A percentile compares a stretch with the other conserved stretches of the same genome.
phyloP scores from a whole-genome alignment of 2,888 invertebrate species.

The Flexamia atlantica region DNA sequence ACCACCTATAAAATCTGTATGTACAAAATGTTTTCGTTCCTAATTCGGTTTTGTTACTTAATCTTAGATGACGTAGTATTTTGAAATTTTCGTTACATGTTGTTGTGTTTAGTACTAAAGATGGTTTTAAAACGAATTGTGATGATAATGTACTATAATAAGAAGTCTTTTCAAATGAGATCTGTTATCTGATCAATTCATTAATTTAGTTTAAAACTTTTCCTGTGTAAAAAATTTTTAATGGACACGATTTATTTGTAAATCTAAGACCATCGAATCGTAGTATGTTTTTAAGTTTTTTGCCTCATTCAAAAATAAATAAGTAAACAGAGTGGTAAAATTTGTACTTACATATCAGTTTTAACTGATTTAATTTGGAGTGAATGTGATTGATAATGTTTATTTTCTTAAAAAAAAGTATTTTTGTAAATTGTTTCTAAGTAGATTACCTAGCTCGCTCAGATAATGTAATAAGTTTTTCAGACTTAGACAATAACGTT shows the following conservation, averaged over 20 bases:
- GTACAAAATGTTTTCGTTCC: background rate
- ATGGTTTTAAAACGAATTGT: background rate
- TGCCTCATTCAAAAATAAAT: no score
- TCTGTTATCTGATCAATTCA: background rate
- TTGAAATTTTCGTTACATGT: background rate
- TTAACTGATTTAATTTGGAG: background rate
- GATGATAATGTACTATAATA: background rate
- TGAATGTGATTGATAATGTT: background rate
- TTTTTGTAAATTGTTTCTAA: background rate
- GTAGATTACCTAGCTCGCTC: background rate
- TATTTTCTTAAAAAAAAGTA: slow-evolving; percentile 7
- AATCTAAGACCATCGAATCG: background rate
- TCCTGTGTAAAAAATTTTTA: no score
- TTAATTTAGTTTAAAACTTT: background rate
- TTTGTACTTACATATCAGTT: slow-evolving; percentile 24
- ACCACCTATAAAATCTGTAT: background rate
- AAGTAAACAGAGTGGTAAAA: no score
- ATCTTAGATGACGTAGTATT: background rate
- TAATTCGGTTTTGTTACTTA: slow-evolving; percentile 22
- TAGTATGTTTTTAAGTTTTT: background rate
- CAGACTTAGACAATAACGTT: background rate
- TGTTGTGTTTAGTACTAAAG: background rate
- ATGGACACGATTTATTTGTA: background rate
- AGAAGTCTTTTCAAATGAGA: background rate
- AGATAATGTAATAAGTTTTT: background rate